Evolutionary conservation across 2,797 vertebrate genomes (phyloP).

Genomic region (Diglossa cyanea): DNA sequence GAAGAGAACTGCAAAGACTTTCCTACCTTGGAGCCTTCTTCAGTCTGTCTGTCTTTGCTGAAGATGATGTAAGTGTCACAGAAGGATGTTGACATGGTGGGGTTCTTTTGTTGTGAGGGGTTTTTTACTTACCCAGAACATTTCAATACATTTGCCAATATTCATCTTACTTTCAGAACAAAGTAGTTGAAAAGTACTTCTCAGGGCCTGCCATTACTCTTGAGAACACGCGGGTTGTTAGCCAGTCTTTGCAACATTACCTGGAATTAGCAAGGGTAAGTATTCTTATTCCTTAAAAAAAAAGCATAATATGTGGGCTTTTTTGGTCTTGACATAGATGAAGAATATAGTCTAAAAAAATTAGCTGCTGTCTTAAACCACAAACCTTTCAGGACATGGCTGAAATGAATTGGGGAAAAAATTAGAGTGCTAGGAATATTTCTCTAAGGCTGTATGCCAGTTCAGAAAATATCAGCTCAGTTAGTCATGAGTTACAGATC

Average conservation of each 20-base stretch:
- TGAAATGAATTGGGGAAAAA: not conserved
- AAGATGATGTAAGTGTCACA: conserved; percentile 89
- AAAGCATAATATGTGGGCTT: rapidly evolving
- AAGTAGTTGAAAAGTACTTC: conserved; percentile 98
- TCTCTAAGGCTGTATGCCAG: not conserved
- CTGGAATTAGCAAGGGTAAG: conserved; percentile 92
- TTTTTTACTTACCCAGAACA: not conserved
- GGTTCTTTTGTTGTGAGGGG: not conserved
- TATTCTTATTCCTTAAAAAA: not conserved
- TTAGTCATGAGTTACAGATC: not conserved
- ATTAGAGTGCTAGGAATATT: not conserved
- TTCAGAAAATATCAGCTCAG: not conserved
- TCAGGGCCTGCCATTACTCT: conserved; percentile 96
- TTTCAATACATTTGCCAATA: not conserved
- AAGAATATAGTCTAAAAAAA: not conserved
- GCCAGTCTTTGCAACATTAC: conserved; percentile 96
- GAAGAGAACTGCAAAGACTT: conserved; percentile 94
- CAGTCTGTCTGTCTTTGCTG: conserved; percentile 95
- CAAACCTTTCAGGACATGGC: not conserved
- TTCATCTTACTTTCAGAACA: conserved; percentile 77
- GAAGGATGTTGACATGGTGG: not conserved
- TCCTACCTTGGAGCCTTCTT: conserved; percentile 94
- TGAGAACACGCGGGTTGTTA: conserved; percentile 96
- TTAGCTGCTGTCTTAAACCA: not conserved
- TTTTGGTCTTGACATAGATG: not conserved